Percentiles rank a stretch among this genome's conserved stretches.
Conservation (phyloP, 2,797 vertebrate genomes). For the Bothrops alternatus region DNA sequence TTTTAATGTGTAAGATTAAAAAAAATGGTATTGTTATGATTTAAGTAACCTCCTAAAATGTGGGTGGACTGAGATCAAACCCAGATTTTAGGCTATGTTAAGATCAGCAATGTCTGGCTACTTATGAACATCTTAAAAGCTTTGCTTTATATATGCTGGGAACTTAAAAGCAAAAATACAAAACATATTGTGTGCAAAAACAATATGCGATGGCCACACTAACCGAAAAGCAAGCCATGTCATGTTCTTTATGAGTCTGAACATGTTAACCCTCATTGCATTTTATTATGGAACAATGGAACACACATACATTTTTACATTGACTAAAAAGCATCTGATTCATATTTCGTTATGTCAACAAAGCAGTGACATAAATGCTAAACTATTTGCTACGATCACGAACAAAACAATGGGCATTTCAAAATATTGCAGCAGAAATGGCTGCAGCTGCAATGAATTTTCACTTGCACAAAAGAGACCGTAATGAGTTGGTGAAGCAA, state of each 20-base stretch:
- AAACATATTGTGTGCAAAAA: neutral
- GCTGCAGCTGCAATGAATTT: constrained; percentile 68
- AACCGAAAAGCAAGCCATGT: constrained; percentile 42
- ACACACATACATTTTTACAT: constrained; percentile 44
- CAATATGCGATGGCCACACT: constrained; percentile 11
- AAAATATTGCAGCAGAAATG: constrained; percentile 55
- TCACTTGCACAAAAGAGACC: constrained; percentile 59
- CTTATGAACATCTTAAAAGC: constrained; percentile 26
- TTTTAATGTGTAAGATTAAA: neutral
- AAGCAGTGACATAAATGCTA: constrained; percentile 63
- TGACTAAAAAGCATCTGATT: constrained; percentile 55
- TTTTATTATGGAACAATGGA: constrained; percentile 42
- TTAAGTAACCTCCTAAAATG: constrained; percentile 17
- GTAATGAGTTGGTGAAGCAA: constrained; percentile 40
- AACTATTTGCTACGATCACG: constrained; percentile 70
- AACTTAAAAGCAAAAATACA: constrained; percentile 32
- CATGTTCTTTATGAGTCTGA: constrained; percentile 43
- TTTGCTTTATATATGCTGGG: constrained; percentile 42
- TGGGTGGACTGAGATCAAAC: constrained; percentile 18
- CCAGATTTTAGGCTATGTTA: constrained; percentile 22
- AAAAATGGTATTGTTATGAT: neutral
- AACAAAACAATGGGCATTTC: constrained; percentile 62
- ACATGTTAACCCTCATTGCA: constrained; percentile 42
- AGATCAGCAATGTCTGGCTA: constrained; percentile 37
- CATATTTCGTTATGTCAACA: constrained; percentile 63